phyloP scores from a whole-genome alignment of 2,797 vertebrate species.

The Ataeniobius toweri region DNA sequence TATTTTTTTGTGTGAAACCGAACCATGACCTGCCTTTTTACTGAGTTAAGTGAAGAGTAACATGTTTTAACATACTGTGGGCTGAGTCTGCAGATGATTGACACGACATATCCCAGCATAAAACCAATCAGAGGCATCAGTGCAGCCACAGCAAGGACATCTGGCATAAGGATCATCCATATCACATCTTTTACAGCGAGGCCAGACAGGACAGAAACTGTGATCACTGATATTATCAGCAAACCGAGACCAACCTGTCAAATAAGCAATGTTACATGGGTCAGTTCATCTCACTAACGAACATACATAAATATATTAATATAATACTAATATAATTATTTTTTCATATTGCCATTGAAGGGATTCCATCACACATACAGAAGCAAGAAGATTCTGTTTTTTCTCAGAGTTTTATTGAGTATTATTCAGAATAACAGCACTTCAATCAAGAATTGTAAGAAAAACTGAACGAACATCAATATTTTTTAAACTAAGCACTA shows the following conservation, averaged over 20 bases:
- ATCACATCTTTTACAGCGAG: constrained; percentile 67
- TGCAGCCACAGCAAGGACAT: constrained; percentile 72
- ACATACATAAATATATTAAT: too few relatives aligned
- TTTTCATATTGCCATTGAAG: too few relatives aligned
- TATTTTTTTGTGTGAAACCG: not conserved
- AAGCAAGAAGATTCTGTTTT: too few relatives aligned
- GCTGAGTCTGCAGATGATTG: constrained; percentile 75
- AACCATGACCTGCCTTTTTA: not conserved
- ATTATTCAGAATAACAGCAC: too few relatives aligned
- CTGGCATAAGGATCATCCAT: constrained; percentile 70
- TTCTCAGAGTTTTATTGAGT: too few relatives aligned
- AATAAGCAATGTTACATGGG: constrained; percentile 7
- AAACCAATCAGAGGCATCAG: constrained; percentile 86
- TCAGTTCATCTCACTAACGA: not conserved
- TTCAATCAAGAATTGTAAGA: too few relatives aligned
- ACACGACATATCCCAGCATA: constrained; percentile 80
- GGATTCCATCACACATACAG: too few relatives aligned
- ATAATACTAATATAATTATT: too few relatives aligned
- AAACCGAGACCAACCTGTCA: constrained; percentile 77
- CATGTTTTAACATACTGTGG: constrained; percentile 68
- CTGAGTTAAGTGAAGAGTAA: not conserved
- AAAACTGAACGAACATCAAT: too few relatives aligned
- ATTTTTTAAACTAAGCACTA: too few relatives aligned
- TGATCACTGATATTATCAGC: constrained; percentile 64
- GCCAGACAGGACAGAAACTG: constrained; percentile 58